Evolutionary conservation across 2,888 invertebrate species (phyloP).

Genomic region (Drosophila buzzatii): DNA sequence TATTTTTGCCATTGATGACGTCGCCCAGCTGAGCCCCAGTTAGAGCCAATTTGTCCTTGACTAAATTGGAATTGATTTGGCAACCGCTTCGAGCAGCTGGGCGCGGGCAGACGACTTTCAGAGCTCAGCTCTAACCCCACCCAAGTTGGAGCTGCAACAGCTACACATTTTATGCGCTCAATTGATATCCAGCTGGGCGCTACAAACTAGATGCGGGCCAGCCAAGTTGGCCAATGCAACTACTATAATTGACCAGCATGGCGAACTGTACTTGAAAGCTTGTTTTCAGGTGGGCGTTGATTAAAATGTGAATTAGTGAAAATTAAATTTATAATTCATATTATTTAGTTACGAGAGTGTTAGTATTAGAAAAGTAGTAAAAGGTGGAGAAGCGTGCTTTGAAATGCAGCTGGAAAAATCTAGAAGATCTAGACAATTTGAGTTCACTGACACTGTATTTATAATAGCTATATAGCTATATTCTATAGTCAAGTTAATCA

Average conservation of each 20-base stretch:
- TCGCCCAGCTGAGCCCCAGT: slow-evolving; percentile 17
- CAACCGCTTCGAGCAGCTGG: slow-evolving; percentile 72
- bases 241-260: slow-evolving; percentile 16
- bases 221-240: slow-evolving; percentile 19
- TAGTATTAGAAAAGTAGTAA: background rate
- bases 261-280: background rate
- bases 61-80: slow-evolving; percentile 80
- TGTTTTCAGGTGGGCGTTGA: background rate
- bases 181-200: slow-evolving; percentile 40
- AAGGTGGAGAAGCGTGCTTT: too few relatives aligned
- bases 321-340: background rate
- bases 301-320: background rate
- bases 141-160: slow-evolving; percentile 16
- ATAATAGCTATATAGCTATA: background rate
- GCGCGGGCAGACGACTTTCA: slow-evolving; percentile 69
- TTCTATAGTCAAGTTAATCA: too few relatives aligned
- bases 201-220: slow-evolving; percentile 40
- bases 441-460: background rate
- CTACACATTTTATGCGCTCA: background rate
- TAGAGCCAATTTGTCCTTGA: slow-evolving; percentile 64
- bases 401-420: too few relatives aligned
- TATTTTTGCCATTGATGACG: slow-evolving; percentile 14
- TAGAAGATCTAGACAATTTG: too few relatives aligned
- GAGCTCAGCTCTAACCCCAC: slow-evolving; percentile 10
- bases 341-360: background rate